These are phyloP conservation scores for Oreochromis mossambicus DNA, from an alignment of 2,797 vertebrate genomes.

Conservation along the genomic window DNA sequence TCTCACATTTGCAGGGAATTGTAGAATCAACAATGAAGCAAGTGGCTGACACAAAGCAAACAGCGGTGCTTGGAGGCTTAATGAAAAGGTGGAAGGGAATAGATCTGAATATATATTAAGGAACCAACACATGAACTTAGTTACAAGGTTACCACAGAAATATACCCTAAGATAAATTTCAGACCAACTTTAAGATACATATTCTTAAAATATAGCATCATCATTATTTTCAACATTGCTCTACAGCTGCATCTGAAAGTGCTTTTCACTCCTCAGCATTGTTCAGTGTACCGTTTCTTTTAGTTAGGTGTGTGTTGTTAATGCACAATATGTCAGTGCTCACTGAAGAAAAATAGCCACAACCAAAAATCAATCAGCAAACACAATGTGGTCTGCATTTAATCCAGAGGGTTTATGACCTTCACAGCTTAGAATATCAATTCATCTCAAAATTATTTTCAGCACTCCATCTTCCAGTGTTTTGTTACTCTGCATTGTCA, in stretches of 20 bases:
- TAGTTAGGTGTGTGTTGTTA: slow-evolving; percentile 2
- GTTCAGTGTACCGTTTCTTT: slow-evolving; percentile 19
- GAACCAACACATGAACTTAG: not conserved
- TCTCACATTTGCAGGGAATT: not conserved
- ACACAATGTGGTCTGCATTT: slow-evolving; percentile 39
- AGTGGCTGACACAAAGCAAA: not conserved
- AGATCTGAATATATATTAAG: not conserved
- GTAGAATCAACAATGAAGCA: not conserved
- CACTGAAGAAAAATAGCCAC: slow-evolving; percentile 43
- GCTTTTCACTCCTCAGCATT: not conserved
- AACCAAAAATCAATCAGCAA: slow-evolving; percentile 48
- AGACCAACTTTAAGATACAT: not conserved
- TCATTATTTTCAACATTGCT: not conserved
- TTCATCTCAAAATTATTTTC: slow-evolving; percentile 48
- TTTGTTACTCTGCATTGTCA: slow-evolving; percentile 23
- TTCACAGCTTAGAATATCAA: slow-evolving; percentile 44
- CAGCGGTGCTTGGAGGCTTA: not conserved
- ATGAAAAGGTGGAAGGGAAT: not conserved
- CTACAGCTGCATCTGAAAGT: not conserved
- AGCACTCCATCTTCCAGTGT: slow-evolving; percentile 28
- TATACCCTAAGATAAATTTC: rapidly evolving
- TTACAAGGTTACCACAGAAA: not conserved
- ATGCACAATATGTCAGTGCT: slow-evolving; percentile 13
- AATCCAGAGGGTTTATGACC: slow-evolving; percentile 48
- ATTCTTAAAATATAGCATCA: too few species aligned